A percentile compares a stretch with the other conserved stretches of the same genome.
Conservation (phyloP, 2,113 vertebrate species). For the Hepsetus odoe region DNA sequence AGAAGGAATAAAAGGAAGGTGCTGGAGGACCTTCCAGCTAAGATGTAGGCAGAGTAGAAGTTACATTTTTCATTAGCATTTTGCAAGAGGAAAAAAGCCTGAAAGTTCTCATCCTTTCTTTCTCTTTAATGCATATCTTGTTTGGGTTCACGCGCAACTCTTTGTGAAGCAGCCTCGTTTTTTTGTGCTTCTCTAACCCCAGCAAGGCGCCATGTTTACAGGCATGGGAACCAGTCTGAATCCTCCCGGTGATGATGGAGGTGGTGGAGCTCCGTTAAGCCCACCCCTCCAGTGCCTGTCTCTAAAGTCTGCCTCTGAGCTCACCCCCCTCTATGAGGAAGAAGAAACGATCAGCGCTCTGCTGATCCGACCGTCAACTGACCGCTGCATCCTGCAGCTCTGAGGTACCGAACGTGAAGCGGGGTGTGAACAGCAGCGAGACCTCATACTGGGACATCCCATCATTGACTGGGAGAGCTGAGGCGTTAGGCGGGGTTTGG, state of each 20-base stretch:
- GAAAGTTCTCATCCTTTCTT: too few relatives aligned
- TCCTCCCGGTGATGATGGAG: constrained; percentile 39
- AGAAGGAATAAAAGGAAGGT: too few relatives aligned
- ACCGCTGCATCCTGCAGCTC: constrained; percentile 46
- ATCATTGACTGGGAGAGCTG: not conserved
- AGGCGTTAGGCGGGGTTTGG: not conserved
- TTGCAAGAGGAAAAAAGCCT: too few relatives aligned
- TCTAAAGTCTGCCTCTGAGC: constrained; percentile 25
- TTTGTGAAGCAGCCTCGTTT: not conserved
- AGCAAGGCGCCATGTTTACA: constrained; percentile 15
- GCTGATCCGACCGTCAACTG: constrained; percentile 53
- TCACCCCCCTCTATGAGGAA: constrained; percentile 41
- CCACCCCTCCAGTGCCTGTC: constrained; percentile 40
- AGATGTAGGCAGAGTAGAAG: too few relatives aligned
- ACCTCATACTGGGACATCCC: too few relatives aligned
- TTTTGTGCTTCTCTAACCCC: not conserved
- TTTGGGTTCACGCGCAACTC: too few relatives aligned
- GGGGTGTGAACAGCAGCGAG: constrained; percentile 18
- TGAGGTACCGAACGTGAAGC: constrained; percentile 38
- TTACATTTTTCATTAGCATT: too few relatives aligned
- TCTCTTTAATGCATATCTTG: too few relatives aligned
- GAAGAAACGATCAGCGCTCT: constrained; percentile 56
- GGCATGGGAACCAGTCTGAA: constrained; percentile 64
- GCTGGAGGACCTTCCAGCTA: too few relatives aligned
- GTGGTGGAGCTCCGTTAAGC: constrained; percentile 25